A percentile compares a stretch with the other conserved stretches of the same genome.
Conservation (phyloP, 2,113 vertebrate genomes). For the Columba livia region DNA sequence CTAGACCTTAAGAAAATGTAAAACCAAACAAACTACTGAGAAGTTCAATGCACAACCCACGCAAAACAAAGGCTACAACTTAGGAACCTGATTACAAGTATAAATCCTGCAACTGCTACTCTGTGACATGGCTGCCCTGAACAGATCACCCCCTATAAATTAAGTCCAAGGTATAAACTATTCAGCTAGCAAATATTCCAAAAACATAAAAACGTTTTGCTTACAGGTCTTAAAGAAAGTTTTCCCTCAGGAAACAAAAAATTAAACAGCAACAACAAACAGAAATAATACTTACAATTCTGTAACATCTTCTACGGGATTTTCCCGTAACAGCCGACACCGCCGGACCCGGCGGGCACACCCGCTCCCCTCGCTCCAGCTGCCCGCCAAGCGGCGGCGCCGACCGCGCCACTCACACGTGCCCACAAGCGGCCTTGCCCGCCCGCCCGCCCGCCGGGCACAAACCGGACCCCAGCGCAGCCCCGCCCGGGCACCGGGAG, state of each 20-base stretch:
- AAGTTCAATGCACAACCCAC: neutral
- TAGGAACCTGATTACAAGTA: neutral
- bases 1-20: neutral
- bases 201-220: neutral
- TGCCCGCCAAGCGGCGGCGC: neutral
- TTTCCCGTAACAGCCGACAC: too few species aligned
- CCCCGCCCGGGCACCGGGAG: too few species aligned
- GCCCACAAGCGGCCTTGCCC: too few species aligned
- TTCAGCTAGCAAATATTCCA: neutral
- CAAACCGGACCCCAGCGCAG: too few species aligned
- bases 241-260: neutral
- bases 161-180: neutral
- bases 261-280: neutral
- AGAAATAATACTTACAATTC: slow-evolving; percentile 84
- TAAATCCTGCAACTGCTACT: neutral
- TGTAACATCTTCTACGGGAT: slow-evolving; percentile 83
- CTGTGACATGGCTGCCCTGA: neutral
- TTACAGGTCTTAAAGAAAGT: neutral
- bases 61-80: neutral
- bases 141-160: neutral
- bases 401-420: too few species aligned
- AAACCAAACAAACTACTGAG: neutral
- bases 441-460: too few species aligned
- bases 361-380: neutral
- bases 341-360: neutral